Base-by-base conservation (phyloP, 2,888 invertebrate genomes). In the Chrysopilus asiliformis region DNA sequence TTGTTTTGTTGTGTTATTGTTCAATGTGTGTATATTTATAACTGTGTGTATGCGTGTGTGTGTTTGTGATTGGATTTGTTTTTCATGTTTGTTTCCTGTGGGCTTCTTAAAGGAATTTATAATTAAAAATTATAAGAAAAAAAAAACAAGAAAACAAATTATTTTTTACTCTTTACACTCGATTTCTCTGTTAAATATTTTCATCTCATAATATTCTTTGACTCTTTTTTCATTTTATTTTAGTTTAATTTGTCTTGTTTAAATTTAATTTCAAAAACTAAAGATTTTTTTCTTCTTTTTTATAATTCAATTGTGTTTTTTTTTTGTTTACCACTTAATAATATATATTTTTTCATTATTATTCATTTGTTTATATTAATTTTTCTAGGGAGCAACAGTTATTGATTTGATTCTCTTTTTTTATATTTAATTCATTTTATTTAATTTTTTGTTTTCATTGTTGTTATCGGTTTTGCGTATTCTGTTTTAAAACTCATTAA, bases 371-470 rank as follows among this genome's bases (percentile, higher is more conserved):
- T 28, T 35, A n/a, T 12, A 25, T 22, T 19, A 24, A 30, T 36
- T 36, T 30, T 26, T 30, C 36, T 36, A 36, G 22, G 36, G 30
- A 13, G 29, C 27, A 36, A 36, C 36, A 36, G 31, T 30, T 36
- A n/a, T n/a, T 36, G 22, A 36, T 36, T 36, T 28, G 34, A 26
- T 25, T 28, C 14, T 18, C 14, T 19, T 32, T 31, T 36, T 18
- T 26, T 15, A 27, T 31, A 22, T 18, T 12, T 19, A 30, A 30
- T 22, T 28, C 20, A 20, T 35, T 31, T 31, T 6, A 17, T 13
- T 31, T 31, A 4, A 19, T 31, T 31, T 17, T 12, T 20, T 22
- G 12, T 37, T 32, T 25, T 24, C 22, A 37, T 32, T 27, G 27
- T 27, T 26, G 22, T 34, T 17, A 10, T 25, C 19, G 17, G 13